Conservation (phyloP, 1,140 invertebrate species). For the Philopotamus ludificatus region DNA sequence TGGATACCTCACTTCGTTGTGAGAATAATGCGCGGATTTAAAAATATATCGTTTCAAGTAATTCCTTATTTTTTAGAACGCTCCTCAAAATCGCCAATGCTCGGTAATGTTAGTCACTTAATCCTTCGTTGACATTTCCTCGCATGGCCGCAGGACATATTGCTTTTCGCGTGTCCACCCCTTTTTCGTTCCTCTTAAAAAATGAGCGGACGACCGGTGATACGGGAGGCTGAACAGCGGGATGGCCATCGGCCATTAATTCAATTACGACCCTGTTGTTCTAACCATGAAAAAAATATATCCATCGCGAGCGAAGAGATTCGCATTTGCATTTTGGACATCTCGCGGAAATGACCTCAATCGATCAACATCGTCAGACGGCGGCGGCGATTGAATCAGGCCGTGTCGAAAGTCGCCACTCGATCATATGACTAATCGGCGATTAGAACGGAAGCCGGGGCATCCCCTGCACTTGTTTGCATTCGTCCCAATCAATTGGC, state of each 20-base stretch:
- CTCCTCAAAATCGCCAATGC: neutral
- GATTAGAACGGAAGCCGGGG: conserved; percentile 2
- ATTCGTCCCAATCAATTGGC: neutral
- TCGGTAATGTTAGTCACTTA: conserved; percentile 38
- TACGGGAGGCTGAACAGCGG: conserved; percentile 29
- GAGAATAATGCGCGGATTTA: too few relatives aligned
- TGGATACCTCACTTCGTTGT: too few relatives aligned
- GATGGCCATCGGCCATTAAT: conserved; percentile 25
- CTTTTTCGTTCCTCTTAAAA: conserved; percentile 30
- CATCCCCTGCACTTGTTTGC: neutral
- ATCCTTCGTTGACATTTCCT: conserved; percentile 37
- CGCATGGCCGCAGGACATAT: conserved; percentile 25
- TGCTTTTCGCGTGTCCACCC: conserved; percentile 33
- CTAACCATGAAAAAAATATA: conserved; percentile 1
- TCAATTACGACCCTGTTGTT: conserved; percentile 28
- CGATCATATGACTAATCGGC: conserved; percentile 3
- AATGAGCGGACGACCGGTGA: conserved; percentile 23
- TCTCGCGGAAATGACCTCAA: conserved; percentile 5
- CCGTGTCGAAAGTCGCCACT: neutral
- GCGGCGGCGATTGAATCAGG: neutral
- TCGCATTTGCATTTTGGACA: neutral
- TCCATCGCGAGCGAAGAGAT: neutral
- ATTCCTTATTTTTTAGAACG: too few relatives aligned
- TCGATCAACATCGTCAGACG: conserved; percentile 1
- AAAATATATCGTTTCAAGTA: too few relatives aligned